Conservation (phyloP, 2,113 vertebrate species). For the Eubucco bourcierii region DNA sequence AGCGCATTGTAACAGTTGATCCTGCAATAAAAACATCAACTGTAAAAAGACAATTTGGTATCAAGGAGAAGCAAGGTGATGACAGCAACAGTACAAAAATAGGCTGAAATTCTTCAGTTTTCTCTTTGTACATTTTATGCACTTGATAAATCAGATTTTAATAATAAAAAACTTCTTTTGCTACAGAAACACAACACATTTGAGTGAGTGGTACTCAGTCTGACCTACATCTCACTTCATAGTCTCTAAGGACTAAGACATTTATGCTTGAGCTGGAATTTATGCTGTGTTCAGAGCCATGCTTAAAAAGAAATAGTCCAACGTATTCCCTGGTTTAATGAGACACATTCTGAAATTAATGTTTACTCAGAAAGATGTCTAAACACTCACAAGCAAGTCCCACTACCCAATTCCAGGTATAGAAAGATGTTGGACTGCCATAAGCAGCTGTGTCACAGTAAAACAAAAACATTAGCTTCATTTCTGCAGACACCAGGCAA, state of each 20-base stretch:
- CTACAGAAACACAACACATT: not conserved
- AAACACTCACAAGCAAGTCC: not conserved
- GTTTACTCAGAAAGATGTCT: not conserved
- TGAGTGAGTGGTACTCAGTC: not conserved
- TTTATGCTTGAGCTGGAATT: not conserved
- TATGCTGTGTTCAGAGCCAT: not conserved
- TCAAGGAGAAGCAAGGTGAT: not conserved
- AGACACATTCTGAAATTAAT: not conserved
- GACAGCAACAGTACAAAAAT: not conserved
- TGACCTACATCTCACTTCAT: not conserved
- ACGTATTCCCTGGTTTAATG: not conserved
- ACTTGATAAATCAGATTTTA: constrained; percentile 4
- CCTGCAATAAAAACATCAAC: constrained; percentile 74
- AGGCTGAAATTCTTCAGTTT: not conserved
- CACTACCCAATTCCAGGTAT: not conserved
- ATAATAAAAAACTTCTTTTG: constrained; percentile 10
- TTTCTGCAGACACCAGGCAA: not conserved
- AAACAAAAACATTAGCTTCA: not conserved
- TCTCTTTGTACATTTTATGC: not conserved
- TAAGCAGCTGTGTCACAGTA: not conserved
- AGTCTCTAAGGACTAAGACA: not conserved
- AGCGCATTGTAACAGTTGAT: constrained; percentile 96
- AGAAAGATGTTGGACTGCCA: not conserved
- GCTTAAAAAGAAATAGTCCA: not conserved
- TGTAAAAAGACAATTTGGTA: not conserved